Evolutionary conservation across 2,797 vertebrate genomes (phyloP), one percentile per base, ranked within the genome.

Genomic region (Orientallactaga sibirica): DNA sequence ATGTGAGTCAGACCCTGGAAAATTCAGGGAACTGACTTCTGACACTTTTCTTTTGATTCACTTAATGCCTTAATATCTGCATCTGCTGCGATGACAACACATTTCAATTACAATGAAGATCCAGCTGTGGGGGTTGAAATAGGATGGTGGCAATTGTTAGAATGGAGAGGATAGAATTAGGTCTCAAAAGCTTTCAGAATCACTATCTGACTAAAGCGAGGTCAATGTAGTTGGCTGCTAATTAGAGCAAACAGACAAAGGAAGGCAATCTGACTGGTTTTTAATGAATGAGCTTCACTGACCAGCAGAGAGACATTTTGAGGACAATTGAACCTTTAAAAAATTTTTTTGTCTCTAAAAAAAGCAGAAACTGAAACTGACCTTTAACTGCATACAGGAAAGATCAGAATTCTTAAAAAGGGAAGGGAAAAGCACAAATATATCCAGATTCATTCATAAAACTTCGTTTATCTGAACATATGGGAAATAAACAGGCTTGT

Each of bases 231-330:
- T 96, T 93, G 79, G 91, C 76, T 97, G 90, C 93, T 98, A 98
- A 98, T 98, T 97, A 98, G 98, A 97, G 95, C 25, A 97, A 97
- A 97, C 87, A 98, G 94, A 96, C 88, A 96, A 97, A 97, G 85
- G 91, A 97, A 96, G 33, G 22, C 93, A 97, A 97, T 95, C 77
- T 58, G 88, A 78, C 94, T 97, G 96, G 97, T 97, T 97, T 89
- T 95, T 97, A 97, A 96, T 97, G 96, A 97, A 93, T 97, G 92
- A 97, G 97, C 94, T 93, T 97, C 64, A 85, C 97, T 98, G 97
- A 96, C 96, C 95, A 83, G 83, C 92, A 97, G 96, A 90, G 68
- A 80, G 97, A 81, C 1, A 2, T 97, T 97, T 96, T 96, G 86
- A 93, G 86, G 73, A 58, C 93, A 95, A 88, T 94, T 97, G 61